phyloP scores from a whole-genome alignment of 2,797 vertebrate species.

The Falco columbarius region DNA sequence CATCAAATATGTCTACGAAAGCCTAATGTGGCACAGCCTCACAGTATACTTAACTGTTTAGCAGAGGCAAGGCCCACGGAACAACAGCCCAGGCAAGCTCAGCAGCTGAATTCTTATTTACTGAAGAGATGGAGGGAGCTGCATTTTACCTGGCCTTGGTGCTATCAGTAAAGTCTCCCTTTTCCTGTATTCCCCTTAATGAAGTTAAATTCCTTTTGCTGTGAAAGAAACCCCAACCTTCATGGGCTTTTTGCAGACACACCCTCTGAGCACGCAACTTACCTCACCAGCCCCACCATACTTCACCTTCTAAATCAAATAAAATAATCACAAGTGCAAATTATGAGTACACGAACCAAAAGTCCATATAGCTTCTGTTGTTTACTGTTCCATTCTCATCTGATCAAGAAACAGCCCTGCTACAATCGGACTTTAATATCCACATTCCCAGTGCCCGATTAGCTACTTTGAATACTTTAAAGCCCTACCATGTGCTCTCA shows the following conservation, averaged over 20 bases:
- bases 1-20: not conserved
- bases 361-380: not conserved
- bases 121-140: not conserved
- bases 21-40: not conserved
- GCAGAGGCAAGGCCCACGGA: not conserved
- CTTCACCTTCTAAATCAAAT: not conserved
- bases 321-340: not conserved
- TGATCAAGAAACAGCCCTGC: not conserved
- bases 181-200: not conserved
- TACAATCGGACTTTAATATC: not conserved
- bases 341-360: not conserved
- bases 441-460: not conserved
- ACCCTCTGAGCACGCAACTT: not conserved
- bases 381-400: not conserved
- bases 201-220: not conserved
- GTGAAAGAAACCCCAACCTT: not conserved
- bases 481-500: slow-evolving; percentile 24
- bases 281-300: not conserved
- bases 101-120: not conserved
- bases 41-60: not conserved
- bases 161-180: not conserved
- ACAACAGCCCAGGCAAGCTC: not conserved
- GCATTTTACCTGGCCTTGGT: not conserved
- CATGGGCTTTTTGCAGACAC: not conserved
- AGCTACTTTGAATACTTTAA: slow-evolving; percentile 31